A percentile compares a stretch with the other conserved stretches of the same genome.
Conservation (phyloP, 2,113 vertebrate species). For the zebrafish (Danio rerio) region GRCz12tu NC_133198.1:24709501-24710000, state of each 20-base stretch:
- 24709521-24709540: constrained; percentile 29
- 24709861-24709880: not conserved
- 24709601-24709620: constrained; percentile 13
- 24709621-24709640: constrained; percentile 4
- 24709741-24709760: not conserved
- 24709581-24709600: not conserved
- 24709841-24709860: too few species aligned
- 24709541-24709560: constrained; percentile 38
- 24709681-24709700: constrained; percentile 16
- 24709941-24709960: not conserved
- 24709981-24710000: too few species aligned
- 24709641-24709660: constrained; percentile 1
- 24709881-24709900: not conserved
- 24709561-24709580: constrained; percentile 42
- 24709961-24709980: too few species aligned
- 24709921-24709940: not conserved
- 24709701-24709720: constrained; percentile 48
- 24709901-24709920: not conserved
- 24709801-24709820: constrained; percentile 39
- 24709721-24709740: constrained; percentile 43
- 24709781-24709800: too few species aligned
- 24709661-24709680: not conserved
- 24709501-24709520: constrained; percentile 26
- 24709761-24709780: constrained; percentile 14
- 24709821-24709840: too few species aligned